Evolutionary conservation across 1,140 invertebrate genomes (phyloP).

Genomic region (Leptinotarsa lineolata): DNA sequence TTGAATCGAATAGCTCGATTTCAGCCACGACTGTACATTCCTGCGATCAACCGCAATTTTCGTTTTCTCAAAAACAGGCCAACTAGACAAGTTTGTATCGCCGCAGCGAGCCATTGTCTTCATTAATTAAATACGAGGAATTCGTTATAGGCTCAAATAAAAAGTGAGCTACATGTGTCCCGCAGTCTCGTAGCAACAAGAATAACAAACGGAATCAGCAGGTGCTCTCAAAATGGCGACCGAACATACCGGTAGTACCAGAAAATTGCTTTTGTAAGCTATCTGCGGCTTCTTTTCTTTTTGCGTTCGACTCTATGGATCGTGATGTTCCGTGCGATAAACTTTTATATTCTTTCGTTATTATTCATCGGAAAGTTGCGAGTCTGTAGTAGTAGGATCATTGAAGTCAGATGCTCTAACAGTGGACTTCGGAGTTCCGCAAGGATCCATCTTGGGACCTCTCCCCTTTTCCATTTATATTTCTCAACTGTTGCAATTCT

Average conservation of each 20-base stretch:
- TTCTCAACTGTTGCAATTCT: too few relatives aligned
- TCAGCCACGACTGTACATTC: slow-evolving; percentile 15
- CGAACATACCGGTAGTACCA: slow-evolving; percentile 14
- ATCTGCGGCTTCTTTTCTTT: slow-evolving; percentile 16
- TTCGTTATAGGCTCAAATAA: slow-evolving; percentile 29
- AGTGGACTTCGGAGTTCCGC: too few relatives aligned
- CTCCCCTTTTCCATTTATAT: too few relatives aligned
- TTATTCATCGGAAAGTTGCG: too few relatives aligned
- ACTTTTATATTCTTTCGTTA: too few relatives aligned
- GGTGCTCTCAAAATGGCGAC: slow-evolving; percentile 44
- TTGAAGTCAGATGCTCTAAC: too few relatives aligned
- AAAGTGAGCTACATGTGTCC: slow-evolving; percentile 40
- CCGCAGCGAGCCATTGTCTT: slow-evolving; percentile 32
- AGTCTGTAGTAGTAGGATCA: too few relatives aligned
- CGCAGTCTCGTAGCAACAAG: slow-evolving; percentile 35
- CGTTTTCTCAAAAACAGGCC: slow-evolving; percentile 12
- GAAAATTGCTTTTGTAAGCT: slow-evolving; percentile 30
- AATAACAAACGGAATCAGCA: slow-evolving; percentile 39
- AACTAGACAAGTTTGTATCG: slow-evolving; percentile 13
- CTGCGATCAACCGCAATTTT: slow-evolving; percentile 18
- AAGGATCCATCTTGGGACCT: too few relatives aligned
- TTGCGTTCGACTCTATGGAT: too few relatives aligned
- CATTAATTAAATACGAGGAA: slow-evolving; percentile 37
- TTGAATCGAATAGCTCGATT: not conserved
- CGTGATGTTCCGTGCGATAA: too few relatives aligned